These are phyloP conservation scores for Barbus barbus DNA, from an alignment of 2,113 vertebrate genomes.

Conservation along the genomic window DNA sequence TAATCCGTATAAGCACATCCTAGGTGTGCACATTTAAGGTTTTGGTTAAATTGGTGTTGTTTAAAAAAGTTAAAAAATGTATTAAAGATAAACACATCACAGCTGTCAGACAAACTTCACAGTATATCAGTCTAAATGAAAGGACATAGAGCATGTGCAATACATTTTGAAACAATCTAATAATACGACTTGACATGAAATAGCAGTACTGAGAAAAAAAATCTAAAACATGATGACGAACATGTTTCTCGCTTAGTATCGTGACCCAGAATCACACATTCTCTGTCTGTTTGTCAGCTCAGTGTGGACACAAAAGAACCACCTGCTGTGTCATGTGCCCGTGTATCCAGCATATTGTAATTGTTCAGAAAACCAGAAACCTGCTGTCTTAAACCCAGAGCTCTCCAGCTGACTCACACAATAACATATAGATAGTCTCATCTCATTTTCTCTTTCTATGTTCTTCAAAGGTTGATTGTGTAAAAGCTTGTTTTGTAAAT, in stretches of 20 bases:
- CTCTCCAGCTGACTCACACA: background rate
- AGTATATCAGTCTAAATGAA: slow-evolving; percentile 58
- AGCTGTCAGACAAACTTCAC: slow-evolving; percentile 59
- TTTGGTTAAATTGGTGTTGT: too few species aligned
- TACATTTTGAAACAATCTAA: background rate
- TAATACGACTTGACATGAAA: background rate
- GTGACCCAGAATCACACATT: slow-evolving; percentile 25
- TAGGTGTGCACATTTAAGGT: too few species aligned
- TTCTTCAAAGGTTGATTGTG: background rate
- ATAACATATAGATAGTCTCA: background rate
- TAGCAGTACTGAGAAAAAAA: background rate
- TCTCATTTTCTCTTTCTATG: background rate
- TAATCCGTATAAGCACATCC: too few species aligned
- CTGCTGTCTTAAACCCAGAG: slow-evolving; percentile 31
- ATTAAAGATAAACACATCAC: slow-evolving; percentile 14
- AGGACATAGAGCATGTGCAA: slow-evolving; percentile 9
- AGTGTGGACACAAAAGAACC: background rate
- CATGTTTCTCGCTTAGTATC: background rate
- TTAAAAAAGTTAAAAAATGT: background rate
- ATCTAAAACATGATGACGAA: background rate
- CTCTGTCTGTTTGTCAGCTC: background rate
- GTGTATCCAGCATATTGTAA: slow-evolving; percentile 57
- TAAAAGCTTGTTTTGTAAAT: background rate
- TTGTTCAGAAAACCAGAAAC: slow-evolving; percentile 62
- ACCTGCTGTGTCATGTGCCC: slow-evolving; percentile 11